Conservation (phyloP, 2,113 vertebrate species). For the Pelecanus crispus region DNA sequence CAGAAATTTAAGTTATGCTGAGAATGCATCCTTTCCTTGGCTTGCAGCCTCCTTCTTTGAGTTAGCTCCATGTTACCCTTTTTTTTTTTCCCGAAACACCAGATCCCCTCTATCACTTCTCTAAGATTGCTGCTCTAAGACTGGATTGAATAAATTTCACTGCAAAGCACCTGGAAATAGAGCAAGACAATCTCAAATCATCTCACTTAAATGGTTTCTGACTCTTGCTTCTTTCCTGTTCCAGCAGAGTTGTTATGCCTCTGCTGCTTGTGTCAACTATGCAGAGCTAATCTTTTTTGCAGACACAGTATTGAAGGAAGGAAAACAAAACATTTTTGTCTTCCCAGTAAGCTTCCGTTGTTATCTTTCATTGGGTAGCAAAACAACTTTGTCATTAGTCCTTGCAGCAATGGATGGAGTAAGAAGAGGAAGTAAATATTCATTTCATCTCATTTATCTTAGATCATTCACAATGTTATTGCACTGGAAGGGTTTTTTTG, state of each 20-base stretch:
- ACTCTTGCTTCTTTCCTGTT: background rate
- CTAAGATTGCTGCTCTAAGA: background rate
- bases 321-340: background rate
- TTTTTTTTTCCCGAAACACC: background rate
- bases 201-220: background rate
- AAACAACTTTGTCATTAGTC: background rate
- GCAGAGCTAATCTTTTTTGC: background rate
- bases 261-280: background rate
- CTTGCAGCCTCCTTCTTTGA: background rate
- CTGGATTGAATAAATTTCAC: background rate
- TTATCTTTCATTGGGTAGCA: background rate
- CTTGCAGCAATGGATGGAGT: background rate
- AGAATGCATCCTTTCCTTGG: background rate
- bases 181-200: background rate
- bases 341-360: background rate
- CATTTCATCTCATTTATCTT: background rate
- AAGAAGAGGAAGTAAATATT: background rate
- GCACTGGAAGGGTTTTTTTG: background rate
- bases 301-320: background rate
- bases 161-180: background rate
- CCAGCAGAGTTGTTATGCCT: background rate
- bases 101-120: background rate
- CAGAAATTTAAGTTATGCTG: background rate
- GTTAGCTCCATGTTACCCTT: background rate
- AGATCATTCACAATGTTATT: background rate